phyloP scores from a whole-genome alignment of 2,113 vertebrate genomes.

The Cacatua alba region DNA sequence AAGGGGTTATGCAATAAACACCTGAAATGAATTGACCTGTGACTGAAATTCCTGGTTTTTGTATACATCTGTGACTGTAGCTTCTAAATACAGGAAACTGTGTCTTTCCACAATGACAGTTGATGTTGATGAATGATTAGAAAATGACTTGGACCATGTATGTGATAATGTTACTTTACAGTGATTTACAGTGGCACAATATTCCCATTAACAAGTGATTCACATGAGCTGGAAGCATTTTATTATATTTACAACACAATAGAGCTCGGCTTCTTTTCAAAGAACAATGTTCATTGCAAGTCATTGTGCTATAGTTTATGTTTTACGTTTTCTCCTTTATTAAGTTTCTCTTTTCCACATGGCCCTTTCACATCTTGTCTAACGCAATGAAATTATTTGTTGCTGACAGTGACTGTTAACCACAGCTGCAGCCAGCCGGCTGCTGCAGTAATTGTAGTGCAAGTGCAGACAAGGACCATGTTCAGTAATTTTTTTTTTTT shows the following conservation, averaged over 20 bases:
- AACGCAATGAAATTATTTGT: background rate
- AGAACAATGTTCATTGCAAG: background rate
- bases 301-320: background rate
- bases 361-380: background rate
- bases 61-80: background rate
- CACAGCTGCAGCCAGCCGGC: background rate
- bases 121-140: conserved; percentile 53
- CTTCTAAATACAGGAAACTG: conserved; percentile 21
- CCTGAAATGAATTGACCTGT: background rate
- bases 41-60: conserved; percentile 19
- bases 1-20: background rate
- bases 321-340: conserved; percentile 14
- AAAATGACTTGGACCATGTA: conserved; percentile 46
- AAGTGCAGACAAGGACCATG: background rate
- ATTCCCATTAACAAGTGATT: conserved; percentile 44
- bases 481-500: background rate
- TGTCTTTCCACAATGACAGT: conserved; percentile 37
- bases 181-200: conserved; percentile 42
- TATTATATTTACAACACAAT: conserved; percentile 52
- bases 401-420: background rate
- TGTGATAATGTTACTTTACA: conserved; percentile 24
- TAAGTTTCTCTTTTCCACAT: background rate
- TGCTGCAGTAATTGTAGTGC: background rate
- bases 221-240: conserved; percentile 42
- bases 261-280: conserved; percentile 12